Conservation (phyloP, 2,113 vertebrate genomes). For the Piprites chloris region DNA sequence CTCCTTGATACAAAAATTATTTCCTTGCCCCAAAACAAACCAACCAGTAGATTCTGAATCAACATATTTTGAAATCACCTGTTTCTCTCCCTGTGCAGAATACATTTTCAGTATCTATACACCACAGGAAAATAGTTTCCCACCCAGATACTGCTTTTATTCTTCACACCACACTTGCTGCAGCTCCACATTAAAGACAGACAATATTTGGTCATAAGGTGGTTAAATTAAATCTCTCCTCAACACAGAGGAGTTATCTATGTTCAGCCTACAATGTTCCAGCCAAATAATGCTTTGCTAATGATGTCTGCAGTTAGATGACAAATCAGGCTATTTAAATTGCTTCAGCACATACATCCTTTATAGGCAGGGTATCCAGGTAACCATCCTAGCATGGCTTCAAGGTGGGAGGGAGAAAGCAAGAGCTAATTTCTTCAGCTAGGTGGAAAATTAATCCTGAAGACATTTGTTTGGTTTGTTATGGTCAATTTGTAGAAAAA, state of each 20-base stretch:
- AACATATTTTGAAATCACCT: not conserved
- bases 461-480: constrained; percentile 2
- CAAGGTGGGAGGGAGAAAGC: constrained; percentile 20
- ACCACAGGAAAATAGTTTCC: not conserved
- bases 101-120: not conserved
- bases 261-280: constrained; percentile 33
- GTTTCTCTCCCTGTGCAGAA: not conserved
- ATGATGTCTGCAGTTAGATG: constrained; percentile 37
- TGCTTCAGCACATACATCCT: not conserved
- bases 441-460: constrained; percentile 41
- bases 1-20: not conserved
- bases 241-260: not conserved
- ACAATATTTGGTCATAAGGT: not conserved
- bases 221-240: constrained; percentile 32
- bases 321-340: constrained; percentile 47
- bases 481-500: constrained; percentile 36
- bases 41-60: not conserved
- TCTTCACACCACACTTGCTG: not conserved
- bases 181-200: not conserved
- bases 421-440: constrained; percentile 20
- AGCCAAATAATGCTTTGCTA: constrained; percentile 44
- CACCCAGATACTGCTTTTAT: not conserved
- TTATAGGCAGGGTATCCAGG: constrained; percentile 42
- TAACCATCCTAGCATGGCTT: not conserved
- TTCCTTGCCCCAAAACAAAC: not conserved